These are phyloP conservation scores for Eurystomus gularis DNA, from an alignment of 2,113 vertebrate species.

Conservation along the genomic window DNA sequence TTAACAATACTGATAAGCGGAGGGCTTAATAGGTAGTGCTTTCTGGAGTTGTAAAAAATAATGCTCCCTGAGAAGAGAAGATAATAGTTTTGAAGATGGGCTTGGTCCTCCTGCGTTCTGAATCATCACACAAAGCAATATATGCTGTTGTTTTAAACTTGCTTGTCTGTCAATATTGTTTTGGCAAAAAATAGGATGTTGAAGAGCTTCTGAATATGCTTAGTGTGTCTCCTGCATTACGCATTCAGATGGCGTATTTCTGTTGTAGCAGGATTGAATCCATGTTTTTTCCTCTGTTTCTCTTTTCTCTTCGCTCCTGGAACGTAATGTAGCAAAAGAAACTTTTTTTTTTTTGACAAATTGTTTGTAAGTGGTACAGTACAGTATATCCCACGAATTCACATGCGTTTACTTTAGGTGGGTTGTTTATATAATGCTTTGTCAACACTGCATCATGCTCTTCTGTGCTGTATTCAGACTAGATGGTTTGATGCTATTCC, in stretches of 20 bases:
- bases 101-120: not conserved
- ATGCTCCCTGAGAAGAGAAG: not conserved
- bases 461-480: not conserved
- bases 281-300: not conserved
- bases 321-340: not conserved
- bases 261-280: not conserved
- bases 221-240: not conserved
- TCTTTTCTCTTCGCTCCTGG: not conserved
- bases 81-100: not conserved
- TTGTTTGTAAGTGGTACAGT: not conserved
- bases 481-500: not conserved
- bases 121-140: not conserved
- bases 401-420: not conserved
- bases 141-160: not conserved
- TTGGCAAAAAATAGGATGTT: not conserved
- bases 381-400: not conserved
- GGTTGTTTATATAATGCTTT: not conserved
- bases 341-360: not conserved
- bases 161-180: not conserved
- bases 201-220: not conserved
- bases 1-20: not conserved
- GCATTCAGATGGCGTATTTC: not conserved
- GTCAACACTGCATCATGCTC: not conserved
- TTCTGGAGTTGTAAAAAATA: not conserved
- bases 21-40: not conserved